A percentile compares a stretch with the other conserved stretches of the same genome.
These are phyloP conservation scores for Patagioenas fasciata DNA, from an alignment of 2,113 vertebrate species.

Conservation along the genomic window DNA sequence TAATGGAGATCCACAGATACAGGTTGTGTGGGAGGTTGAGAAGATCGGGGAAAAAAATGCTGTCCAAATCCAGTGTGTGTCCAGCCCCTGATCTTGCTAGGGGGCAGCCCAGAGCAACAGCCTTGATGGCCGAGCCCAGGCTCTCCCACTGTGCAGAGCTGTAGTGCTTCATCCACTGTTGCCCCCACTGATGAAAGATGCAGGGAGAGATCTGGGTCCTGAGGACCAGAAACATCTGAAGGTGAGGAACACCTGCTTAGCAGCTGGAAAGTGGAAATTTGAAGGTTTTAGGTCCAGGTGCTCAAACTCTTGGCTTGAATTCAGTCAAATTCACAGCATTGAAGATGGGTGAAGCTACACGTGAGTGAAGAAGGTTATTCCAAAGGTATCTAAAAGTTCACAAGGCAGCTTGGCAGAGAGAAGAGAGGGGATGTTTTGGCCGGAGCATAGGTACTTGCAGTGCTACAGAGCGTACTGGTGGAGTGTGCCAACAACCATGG, in stretches of 20 bases:
- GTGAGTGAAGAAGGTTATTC: background rate
- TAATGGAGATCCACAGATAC: background rate
- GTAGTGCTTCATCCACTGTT: background rate
- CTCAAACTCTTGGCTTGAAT: background rate
- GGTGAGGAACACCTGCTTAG: background rate
- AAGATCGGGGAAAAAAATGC: background rate
- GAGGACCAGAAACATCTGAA: background rate
- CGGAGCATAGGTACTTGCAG: background rate
- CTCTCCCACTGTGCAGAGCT: background rate
- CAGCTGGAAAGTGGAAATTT: background rate
- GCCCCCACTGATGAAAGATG: background rate
- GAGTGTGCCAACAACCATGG: accelerated
- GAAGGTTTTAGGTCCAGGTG: background rate
- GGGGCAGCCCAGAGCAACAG: background rate
- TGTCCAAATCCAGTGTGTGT: accelerated
- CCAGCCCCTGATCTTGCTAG: background rate
- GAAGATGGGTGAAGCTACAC: background rate
- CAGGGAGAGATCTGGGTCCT: background rate
- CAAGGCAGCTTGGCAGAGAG: background rate
- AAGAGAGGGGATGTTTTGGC: background rate
- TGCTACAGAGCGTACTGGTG: background rate
- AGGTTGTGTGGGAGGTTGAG: background rate
- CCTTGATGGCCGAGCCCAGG: background rate
- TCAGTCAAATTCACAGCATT: background rate
- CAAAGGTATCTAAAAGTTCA: background rate